Conservation (phyloP, 2,113 vertebrate species). For the Serilophus lunatus region DNA sequence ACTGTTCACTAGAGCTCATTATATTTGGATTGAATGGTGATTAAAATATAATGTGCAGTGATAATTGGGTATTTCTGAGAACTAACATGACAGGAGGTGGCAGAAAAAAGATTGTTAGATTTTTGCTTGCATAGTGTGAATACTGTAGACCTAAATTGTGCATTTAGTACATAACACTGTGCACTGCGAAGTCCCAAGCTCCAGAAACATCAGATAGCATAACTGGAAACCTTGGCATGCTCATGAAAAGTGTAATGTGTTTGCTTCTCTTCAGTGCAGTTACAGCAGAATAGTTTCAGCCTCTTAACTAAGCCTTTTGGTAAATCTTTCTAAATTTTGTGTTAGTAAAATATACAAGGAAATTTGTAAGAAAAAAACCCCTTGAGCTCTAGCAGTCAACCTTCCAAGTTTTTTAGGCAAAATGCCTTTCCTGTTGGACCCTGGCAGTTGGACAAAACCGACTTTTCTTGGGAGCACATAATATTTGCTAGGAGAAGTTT, state of each 20-base stretch:
- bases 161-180: neutral
- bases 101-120: neutral
- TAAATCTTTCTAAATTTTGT: neutral
- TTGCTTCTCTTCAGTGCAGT: neutral
- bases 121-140: neutral
- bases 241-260: neutral
- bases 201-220: neutral
- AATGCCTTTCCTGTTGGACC: neutral
- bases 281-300: neutral
- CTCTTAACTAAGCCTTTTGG: neutral
- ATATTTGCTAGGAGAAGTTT: neutral
- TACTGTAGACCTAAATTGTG: neutral
- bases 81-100: neutral
- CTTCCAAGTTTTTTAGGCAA: neutral
- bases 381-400: neutral
- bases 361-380: neutral
- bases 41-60: neutral
- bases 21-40: neutral
- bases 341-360: neutral
- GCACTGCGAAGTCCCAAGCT: neutral
- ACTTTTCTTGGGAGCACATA: neutral
- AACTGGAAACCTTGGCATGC: neutral
- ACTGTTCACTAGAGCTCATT: neutral
- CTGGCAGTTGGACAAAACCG: neutral
- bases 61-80: constrained; percentile 4